A percentile compares a stretch with the other conserved stretches of the same genome.
Evolutionary conservation across 23 tunicate species (phyloP).

Genomic region (Styela plicata): DNA sequence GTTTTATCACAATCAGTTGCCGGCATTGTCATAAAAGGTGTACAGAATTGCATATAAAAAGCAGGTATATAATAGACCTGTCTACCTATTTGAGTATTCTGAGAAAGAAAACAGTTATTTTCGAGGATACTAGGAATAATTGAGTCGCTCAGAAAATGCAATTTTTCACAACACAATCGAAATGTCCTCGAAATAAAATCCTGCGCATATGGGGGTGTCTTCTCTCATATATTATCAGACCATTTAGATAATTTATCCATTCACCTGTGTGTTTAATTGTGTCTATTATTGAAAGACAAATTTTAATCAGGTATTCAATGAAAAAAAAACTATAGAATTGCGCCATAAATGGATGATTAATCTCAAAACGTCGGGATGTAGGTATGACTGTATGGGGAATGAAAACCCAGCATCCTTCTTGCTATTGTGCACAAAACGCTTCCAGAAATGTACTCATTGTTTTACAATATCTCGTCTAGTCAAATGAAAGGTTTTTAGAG

Average conservation of each 20-base stretch:
- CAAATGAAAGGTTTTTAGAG: not conserved
- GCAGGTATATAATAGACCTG: not conserved
- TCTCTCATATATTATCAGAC: not conserved
- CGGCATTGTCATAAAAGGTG: not conserved
- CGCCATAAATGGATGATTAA: not conserved
- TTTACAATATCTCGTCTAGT: not conserved
- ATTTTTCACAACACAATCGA: not conserved
- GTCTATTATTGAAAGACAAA: not conserved
- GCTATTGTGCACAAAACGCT: not conserved
- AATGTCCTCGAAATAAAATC: not conserved
- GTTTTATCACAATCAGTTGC: not conserved
- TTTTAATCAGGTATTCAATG: not conserved
- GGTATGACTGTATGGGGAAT: not conserved
- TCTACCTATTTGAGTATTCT: not conserved
- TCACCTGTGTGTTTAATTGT: not conserved
- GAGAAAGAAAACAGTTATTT: not conserved
- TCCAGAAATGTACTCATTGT: not conserved
- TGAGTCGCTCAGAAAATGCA: not conserved
- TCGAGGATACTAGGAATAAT: not conserved
- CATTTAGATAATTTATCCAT: not conserved
- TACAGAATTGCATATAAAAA: not conserved
- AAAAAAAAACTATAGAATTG: not conserved
- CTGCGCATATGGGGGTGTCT: not conserved
- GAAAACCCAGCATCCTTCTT: too few relatives aligned
- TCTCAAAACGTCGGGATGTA: not conserved